Evolutionary conservation across 92 coral and sea anemone genomes (phyloP), one percentile per base, ranked within the genome.

Genomic region (Parazoanthus darwini): DNA sequence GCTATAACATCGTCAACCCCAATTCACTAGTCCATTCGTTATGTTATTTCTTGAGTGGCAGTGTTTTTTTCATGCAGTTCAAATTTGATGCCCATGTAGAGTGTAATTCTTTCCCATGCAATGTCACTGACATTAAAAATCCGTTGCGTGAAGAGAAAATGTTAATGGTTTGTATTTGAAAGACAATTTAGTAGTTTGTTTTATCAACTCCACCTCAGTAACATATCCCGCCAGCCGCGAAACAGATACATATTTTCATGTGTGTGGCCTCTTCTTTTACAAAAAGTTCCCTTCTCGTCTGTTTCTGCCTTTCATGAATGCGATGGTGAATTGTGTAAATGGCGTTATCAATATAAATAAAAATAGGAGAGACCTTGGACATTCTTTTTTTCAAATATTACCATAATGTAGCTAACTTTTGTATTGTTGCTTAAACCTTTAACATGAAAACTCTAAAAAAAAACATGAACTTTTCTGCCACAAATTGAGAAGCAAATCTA

Each of bases 401-500:
- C 18, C 66, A 15, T 1, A 23, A 38, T 81, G 23, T 81, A 23
- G 35, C 48, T 10, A 36, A 63, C 22, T 25, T 59, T 38, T 4
- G 16, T 6, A 65, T 38, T 20, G 35, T 67, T 65, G 86, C 58
- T 63, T 23, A 63, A 82, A 22, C 66, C 65, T 66, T 35, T 1
- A 56, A 81, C 23, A 18, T 15, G 26, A 80, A 3, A 26, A 29
- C 4, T 56, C 3, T 22, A 66, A 82, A 20, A 22, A 26, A 66
- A 63, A 37, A 81, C 16, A 7, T 25, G 39, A 22, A 22, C 7
- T 14, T 6, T 46, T 71, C 76, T n/a, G 42, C 65, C 18, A 73
- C 50, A 80, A 84, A 71, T 84, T 44, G 65, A 71, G 46, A 83
- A 56, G 42, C 87, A 37, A 68, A 75, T 38, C 8, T 43, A 6